phyloP scores from a whole-genome alignment of 2,113 vertebrate genomes.

The Notechis scutatus region DNA sequence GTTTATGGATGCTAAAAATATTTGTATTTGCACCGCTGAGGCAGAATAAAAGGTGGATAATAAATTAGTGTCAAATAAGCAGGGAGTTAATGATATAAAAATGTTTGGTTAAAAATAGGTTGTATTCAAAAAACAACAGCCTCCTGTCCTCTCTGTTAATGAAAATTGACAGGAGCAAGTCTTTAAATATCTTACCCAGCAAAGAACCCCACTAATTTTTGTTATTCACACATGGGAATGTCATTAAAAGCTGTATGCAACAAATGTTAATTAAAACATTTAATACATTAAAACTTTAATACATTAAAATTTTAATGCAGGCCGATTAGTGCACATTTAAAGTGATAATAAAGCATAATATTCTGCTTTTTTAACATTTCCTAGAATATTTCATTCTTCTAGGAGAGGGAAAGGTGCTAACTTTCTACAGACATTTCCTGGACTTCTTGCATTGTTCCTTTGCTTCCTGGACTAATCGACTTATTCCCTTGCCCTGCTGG shows the following conservation, averaged over 20 bases:
- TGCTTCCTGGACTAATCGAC: too few species aligned
- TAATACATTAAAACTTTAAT: too few species aligned
- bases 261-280: too few species aligned
- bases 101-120: background rate
- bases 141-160: constrained; percentile 34
- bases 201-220: constrained; percentile 37
- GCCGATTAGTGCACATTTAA: too few species aligned
- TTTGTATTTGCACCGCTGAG: constrained; percentile 30
- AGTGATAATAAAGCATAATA: too few species aligned
- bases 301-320: too few species aligned
- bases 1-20: constrained; percentile 4
- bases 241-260: constrained; percentile 45
- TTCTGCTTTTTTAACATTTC: too few species aligned
- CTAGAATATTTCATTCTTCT: too few species aligned
- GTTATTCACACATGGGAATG: constrained; percentile 47
- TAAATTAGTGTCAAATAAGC: constrained; percentile 42
- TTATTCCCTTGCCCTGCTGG: too few species aligned
- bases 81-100: constrained; percentile 30
- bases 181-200: constrained; percentile 40
- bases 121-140: background rate
- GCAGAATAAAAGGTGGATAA: constrained; percentile 22
- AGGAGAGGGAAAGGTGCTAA: too few species aligned
- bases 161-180: constrained; percentile 48
- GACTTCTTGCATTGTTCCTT: too few species aligned
- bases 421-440: too few species aligned